Percentiles rank a stretch among this genome's conserved stretches.
phyloP scores from a whole-genome alignment of 2,113 vertebrate species.

The Erpornis zantholeuca region DNA sequence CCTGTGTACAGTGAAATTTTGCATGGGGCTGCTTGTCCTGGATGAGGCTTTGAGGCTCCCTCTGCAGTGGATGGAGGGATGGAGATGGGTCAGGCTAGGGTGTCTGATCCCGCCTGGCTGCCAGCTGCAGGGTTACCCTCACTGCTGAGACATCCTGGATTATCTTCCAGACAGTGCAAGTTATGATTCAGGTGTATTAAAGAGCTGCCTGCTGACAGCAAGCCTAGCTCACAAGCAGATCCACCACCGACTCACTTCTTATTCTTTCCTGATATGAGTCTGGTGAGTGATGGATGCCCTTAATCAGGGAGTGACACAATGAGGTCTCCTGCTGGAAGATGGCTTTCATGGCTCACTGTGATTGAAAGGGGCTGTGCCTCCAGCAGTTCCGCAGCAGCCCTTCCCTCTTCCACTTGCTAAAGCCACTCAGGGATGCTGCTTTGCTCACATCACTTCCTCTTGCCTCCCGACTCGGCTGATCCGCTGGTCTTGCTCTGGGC shows the following conservation, averaged over 20 bases:
- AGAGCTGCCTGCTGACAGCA: background rate
- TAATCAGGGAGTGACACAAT: background rate
- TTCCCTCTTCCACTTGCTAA: background rate
- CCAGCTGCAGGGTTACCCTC: background rate
- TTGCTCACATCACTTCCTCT: slow-evolving; percentile 11
- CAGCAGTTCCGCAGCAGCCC: background rate
- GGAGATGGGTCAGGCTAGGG: background rate
- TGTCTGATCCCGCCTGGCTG: background rate
- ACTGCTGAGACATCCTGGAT: background rate
- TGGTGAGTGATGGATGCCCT: background rate
- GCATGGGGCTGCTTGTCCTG: rapidly evolving
- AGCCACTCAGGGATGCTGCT: background rate
- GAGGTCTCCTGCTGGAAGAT: background rate
- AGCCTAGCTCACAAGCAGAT: background rate
- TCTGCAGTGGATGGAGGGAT: background rate
- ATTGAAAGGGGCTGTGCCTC: background rate
- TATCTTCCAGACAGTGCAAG: background rate
- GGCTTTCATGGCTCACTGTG: background rate
- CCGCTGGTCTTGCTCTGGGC: background rate
- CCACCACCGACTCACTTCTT: background rate
- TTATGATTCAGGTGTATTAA: background rate
- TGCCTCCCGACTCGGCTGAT: background rate
- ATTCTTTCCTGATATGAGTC: background rate
- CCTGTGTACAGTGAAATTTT: background rate
- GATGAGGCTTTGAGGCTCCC: rapidly evolving